Evolutionary conservation across 2,797 vertebrate genomes (phyloP), one percentile per base, ranked within the genome.

Genomic region (Delichon dasypus): DNA sequence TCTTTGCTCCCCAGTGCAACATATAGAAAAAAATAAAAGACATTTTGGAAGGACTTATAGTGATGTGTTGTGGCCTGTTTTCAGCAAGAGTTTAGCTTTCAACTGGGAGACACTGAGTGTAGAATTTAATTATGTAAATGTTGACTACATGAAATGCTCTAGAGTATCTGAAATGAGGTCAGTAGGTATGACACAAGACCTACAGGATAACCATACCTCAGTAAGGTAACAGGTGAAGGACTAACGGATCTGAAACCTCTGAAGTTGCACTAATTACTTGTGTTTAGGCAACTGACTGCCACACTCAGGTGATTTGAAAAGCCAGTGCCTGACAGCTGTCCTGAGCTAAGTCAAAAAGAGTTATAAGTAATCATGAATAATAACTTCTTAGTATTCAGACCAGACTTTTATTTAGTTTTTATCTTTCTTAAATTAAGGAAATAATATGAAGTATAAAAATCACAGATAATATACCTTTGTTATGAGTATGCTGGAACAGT

Each of bases 21-120:
- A 23, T 6, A 18, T 16, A 16, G 5, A 2, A 27, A 23, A 18
- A 22, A 34, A 9, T 17, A 30, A 4, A 7, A 19, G 3, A 5
- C 1, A 23, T 36, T 71, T 84, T 89, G 44, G 15, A 55, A 74
- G 34, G 18, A 30, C 3, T 57, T 71, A 14, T 5, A 30, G 8
- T 61, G 47, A 29, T 34, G 29, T 32, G 76, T 19, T 80, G 7
- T 68, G 42, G 16, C 5, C 23, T 50, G 10, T 20, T 68, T 65
- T 88, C 72, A 25, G 9, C 32, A 67, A 67, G 14, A 65, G 7
- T 36, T 6, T 44, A 61, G 10, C 17, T 84, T 90, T 86, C 48
- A 67, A 0, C 16, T 38, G 26, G 16, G 16, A 8, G 20, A 29
- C 25, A 19, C 4, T 26, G 27, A 75, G 11, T 26, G 7, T 26